Evolutionary conservation across 2,888 invertebrate species (phyloP).

Genomic region (Euphydryas editha): DNA sequence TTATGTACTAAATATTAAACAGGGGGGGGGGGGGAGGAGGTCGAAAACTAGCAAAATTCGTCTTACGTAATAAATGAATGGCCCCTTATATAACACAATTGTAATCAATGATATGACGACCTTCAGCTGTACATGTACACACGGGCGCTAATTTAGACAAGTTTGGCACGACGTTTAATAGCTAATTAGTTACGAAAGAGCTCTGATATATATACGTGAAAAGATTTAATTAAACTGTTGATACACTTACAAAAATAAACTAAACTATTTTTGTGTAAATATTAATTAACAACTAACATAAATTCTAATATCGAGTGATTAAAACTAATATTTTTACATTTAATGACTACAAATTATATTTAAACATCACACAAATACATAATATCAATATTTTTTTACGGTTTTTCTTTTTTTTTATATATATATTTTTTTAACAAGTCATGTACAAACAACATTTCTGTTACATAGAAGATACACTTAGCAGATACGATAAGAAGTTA

Average conservation of each 20-base stretch:
- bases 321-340: conserved; percentile 77
- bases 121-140: conserved; percentile 55
- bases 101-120: conserved; percentile 57
- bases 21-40: too few species aligned
- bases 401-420: conserved; percentile 53
- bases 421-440: conserved; percentile 62
- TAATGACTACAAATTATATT: conserved; percentile 63
- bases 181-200: conserved; percentile 47
- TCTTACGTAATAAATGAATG: too few species aligned
- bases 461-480: conserved; percentile 51
- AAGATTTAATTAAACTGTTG: conserved; percentile 58
- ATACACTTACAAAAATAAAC: conserved; percentile 67
- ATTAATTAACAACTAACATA: conserved; percentile 80
- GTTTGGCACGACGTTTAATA: conserved; percentile 49
- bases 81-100: too few species aligned
- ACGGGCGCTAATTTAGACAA: conserved; percentile 29
- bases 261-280: conserved; percentile 69
- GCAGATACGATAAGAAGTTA: conserved; percentile 41
- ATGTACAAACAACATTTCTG: conserved; percentile 67
- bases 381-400: conserved; percentile 53
- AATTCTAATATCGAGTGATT: conserved; percentile 74
- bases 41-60: too few species aligned
- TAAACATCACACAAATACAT: conserved; percentile 61
- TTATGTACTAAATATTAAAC: too few species aligned
- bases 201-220: conserved; percentile 49